Evolutionary conservation across 2,113 vertebrate species (phyloP).

Genomic region (Planiliza haematocheilus): DNA sequence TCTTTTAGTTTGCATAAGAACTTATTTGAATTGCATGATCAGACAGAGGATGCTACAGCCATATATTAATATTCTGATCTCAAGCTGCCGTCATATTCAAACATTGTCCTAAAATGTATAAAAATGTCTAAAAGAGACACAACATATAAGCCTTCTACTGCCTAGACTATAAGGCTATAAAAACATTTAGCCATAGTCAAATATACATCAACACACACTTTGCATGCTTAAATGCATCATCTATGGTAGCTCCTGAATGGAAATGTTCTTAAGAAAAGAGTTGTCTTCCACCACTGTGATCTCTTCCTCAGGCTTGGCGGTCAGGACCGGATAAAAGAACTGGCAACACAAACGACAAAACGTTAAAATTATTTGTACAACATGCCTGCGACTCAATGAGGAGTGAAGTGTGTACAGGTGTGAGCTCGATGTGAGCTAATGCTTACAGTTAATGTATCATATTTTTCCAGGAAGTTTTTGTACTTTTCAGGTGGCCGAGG

Average conservation of each 20-base stretch:
- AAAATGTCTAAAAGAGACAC: not conserved
- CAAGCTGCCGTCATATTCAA: too few relatives aligned
- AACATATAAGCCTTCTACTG: not conserved
- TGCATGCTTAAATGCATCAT: not conserved
- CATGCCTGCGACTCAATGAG: not conserved
- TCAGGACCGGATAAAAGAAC: slow-evolving; percentile 14
- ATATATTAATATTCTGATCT: too few relatives aligned
- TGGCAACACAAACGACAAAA: slow-evolving; percentile 19
- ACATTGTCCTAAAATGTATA: not conserved
- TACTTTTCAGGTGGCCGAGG: slow-evolving; percentile 65
- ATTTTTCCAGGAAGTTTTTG: slow-evolving; percentile 64
- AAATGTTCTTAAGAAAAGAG: not conserved
- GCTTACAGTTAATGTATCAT: slow-evolving; percentile 54
- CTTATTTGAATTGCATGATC: too few relatives aligned
- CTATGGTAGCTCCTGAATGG: not conserved
- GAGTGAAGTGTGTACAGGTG: not conserved
- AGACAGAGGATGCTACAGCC: too few relatives aligned
- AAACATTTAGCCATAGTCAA: not conserved
- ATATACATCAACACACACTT: not conserved
- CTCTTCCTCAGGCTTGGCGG: slow-evolving; percentile 52
- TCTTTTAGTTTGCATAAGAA: too few relatives aligned
- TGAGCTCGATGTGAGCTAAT: not conserved
- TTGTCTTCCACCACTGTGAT: slow-evolving; percentile 64
- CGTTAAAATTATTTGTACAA: not conserved
- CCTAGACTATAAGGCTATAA: not conserved